Evolutionary conservation across 1,140 invertebrate species (phyloP).

Genomic region (Drosophila suzukii): DNA sequence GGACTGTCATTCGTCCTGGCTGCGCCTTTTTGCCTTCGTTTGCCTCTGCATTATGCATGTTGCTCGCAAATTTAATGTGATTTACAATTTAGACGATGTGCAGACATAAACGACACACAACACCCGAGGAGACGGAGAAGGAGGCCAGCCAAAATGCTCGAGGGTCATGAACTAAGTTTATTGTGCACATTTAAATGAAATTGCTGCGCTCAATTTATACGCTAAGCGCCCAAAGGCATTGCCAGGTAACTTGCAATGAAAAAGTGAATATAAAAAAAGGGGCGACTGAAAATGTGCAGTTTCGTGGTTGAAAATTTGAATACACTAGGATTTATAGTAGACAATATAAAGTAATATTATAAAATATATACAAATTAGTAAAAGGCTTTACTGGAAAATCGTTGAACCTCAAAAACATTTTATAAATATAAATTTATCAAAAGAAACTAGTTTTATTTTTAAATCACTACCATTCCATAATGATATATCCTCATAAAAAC

Average conservation of each 20-base stretch:
- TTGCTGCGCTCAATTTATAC: slow-evolving; percentile 81
- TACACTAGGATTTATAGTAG: neutral
- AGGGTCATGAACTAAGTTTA: slow-evolving; percentile 81
- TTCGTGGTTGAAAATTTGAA: neutral
- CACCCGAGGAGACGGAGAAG: slow-evolving; percentile 1
- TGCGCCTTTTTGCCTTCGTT: slow-evolving; percentile 25
- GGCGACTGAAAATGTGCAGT: neutral
- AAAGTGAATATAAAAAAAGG: slow-evolving; percentile 4
- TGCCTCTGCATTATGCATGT: slow-evolving; percentile 73
- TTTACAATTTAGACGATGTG: slow-evolving; percentile 69
- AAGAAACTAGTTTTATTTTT: no score
- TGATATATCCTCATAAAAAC: no score
- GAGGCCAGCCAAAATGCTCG: slow-evolving; percentile 47
- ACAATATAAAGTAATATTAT: neutral
- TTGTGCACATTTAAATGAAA: slow-evolving; percentile 83
- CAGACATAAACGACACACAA: slow-evolving; percentile 39
- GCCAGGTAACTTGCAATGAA: slow-evolving; percentile 34
- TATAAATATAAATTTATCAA: no score
- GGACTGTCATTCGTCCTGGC: slow-evolving; percentile 36
- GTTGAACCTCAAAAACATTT: no score
- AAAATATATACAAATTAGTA: neutral
- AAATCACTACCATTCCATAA: no score
- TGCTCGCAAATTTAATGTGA: slow-evolving; percentile 73
- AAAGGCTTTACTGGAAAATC: neutral
- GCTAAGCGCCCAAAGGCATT: slow-evolving; percentile 70